phyloP scores from a whole-genome alignment of 2,113 vertebrate genomes.

The Heterocephalus glaber region DNA sequence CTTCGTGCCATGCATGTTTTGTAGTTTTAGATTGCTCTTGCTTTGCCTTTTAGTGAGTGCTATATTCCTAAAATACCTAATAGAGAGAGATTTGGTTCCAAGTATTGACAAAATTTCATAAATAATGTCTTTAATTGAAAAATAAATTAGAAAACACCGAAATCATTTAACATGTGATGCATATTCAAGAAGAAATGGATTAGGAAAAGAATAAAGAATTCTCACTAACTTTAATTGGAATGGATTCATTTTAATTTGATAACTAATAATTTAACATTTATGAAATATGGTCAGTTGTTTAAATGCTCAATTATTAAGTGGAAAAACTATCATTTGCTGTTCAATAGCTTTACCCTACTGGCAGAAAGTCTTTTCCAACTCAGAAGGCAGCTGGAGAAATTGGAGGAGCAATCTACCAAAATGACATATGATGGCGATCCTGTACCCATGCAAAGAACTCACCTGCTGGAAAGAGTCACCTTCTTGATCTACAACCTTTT shows the following conservation, averaged over 20 bases:
- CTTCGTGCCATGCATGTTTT: background rate
- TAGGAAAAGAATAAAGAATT: constrained; percentile 34
- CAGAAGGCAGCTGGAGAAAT: constrained; percentile 94
- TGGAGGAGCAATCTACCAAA: constrained; percentile 93
- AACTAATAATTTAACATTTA: constrained; percentile 25
- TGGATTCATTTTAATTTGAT: constrained; percentile 9
- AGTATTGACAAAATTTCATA: constrained; percentile 9
- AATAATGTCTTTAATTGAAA: constrained; percentile 25
- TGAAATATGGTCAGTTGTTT: background rate
- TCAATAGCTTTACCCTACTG: constrained; percentile 91
- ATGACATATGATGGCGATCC: constrained; percentile 97
- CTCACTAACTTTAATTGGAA: background rate
- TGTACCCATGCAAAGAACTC: constrained; percentile 92
- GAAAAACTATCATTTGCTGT: constrained; percentile 49
- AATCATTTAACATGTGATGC: background rate
- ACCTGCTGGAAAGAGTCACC: constrained; percentile 93
- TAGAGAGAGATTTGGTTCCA: constrained; percentile 22
- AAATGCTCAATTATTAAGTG: background rate
- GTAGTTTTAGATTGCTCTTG: constrained; percentile 6
- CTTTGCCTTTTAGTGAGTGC: background rate
- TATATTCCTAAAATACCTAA: background rate
- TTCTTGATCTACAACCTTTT: constrained; percentile 94
- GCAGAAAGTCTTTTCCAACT: constrained; percentile 98
- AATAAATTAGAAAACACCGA: constrained; percentile 5
- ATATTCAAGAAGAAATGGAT: background rate